These are phyloP conservation scores for Cerceris ruficornis DNA, from an alignment of 2,888 invertebrate genomes.

Conservation along the genomic window DNA sequence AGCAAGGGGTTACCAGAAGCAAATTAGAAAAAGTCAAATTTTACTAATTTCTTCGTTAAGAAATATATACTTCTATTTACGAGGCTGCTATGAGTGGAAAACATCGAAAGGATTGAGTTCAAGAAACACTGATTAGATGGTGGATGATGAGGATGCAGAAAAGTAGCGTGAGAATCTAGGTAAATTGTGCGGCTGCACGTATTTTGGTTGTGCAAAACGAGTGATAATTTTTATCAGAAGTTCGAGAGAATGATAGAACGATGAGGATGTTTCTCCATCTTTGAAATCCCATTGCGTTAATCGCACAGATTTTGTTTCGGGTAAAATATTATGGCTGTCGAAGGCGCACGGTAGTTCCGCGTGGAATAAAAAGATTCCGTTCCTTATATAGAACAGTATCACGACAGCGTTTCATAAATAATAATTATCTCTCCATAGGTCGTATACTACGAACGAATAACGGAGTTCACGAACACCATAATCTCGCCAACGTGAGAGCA, in stretches of 20 bases:
- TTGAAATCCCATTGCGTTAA: too few species aligned
- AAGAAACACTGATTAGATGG: constrained; percentile 4
- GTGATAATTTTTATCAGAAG: constrained; percentile 7
- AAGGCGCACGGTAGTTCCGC: neutral
- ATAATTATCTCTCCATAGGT: constrained; percentile 32
- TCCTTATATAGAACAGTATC: constrained; percentile 4
- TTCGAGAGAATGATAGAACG: neutral
- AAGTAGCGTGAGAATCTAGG: constrained; percentile 46
- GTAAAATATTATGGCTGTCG: too few species aligned
- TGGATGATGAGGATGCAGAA: neutral
- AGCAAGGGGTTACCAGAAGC: too few species aligned
- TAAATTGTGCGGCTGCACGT: constrained; percentile 16
- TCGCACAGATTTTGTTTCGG: too few species aligned
- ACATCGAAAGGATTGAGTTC: neutral
- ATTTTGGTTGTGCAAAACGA: neutral
- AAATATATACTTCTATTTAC: constrained; percentile 59
- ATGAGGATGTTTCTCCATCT: neutral
- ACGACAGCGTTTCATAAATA: constrained; percentile 12
- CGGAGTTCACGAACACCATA: constrained; percentile 52
- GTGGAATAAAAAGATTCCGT: neutral
- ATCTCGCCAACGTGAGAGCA: constrained; percentile 49
- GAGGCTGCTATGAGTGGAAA: constrained; percentile 24
- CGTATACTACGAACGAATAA: constrained; percentile 52
- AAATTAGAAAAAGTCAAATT: too few species aligned
- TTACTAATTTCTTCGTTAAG: neutral